Evolutionary conservation across 2,113 vertebrate genomes (phyloP).

Genomic region (Rhombomys opimus): DNA sequence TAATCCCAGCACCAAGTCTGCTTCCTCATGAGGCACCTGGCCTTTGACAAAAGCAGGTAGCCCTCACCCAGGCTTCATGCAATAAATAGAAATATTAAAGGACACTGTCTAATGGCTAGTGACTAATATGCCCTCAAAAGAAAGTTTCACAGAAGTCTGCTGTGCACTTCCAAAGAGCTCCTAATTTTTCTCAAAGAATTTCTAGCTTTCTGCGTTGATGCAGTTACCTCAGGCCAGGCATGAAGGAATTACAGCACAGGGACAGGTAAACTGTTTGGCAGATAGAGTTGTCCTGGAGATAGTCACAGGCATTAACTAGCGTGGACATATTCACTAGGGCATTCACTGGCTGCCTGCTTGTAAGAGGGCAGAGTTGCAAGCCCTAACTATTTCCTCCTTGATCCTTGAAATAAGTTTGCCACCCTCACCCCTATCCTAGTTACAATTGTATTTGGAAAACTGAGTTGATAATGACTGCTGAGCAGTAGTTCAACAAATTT

Average conservation of each 20-base stretch:
- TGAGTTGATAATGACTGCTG: background rate
- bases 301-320: background rate
- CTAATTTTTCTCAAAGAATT: background rate
- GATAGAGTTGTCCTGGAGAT: background rate
- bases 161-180: background rate
- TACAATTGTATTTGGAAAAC: constrained; percentile 47
- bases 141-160: background rate
- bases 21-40: background rate
- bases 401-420: constrained; percentile 34
- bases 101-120: background rate
- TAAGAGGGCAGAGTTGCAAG: constrained; percentile 34
- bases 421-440: background rate
- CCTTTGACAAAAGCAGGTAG: background rate
- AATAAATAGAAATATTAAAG: background rate
- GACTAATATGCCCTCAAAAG: background rate
- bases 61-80: background rate
- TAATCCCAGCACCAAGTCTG: background rate
- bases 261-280: background rate
- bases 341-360: background rate
- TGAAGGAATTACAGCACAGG: background rate
- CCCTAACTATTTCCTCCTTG: constrained; percentile 44
- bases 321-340: background rate
- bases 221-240: background rate
- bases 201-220: background rate
- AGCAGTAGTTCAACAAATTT: background rate